Base-by-base conservation (phyloP, 1,140 invertebrate genomes). In the Bombus haemorrhoidalis region DNA sequence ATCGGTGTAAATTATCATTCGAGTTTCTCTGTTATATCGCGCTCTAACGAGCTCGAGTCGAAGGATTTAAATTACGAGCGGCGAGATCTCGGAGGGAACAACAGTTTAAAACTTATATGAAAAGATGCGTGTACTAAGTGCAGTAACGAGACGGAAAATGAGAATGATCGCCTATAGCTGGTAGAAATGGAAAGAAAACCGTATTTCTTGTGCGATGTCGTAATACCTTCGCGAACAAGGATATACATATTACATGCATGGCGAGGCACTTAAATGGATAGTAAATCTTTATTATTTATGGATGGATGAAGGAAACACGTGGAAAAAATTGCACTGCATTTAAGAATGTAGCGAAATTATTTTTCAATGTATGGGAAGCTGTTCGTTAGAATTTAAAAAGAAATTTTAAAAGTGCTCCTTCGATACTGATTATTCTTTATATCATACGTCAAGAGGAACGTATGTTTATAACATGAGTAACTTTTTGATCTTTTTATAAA, bases 241-340 rank as follows among this genome's bases (percentile, higher is more conserved):
- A 72, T 76, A 80, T 59, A 59, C 47, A 22, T 53, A 53, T 53
- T 75, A 37, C 12, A 43, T 25, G 28, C 73, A 78, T 37, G 66
- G 66, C 80, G 76, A 76, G 28, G 83, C 83, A 53, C 37, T 79
- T 62, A 64, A 85, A 85, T 64, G 83, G 76, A 47, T 72, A 80
- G 32, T 85, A 85, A 85, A 85, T 85, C 77, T 85, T 71, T 53
- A 28, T 80, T 85, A 85, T 80, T 85, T 85, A 80, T 53, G 41
- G 28, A 39, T 43, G 74, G 32, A 43, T 22, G 82, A 78, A 78
- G 69, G 43, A 77, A 69, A 18, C n/a, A 47, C 22, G 69, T 32
- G 41, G n/a, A 39, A 53, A 22, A 68, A 62, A 84, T 62, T 47
- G 22, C 34, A n/a, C 3, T 6, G 43, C n/a, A n/a, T 22, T n/a